A percentile compares a stretch with the other conserved stretches of the same genome.
phyloP scores from a whole-genome alignment of 2,113 vertebrate genomes.

The Anarrhichthys ocellatus region DNA sequence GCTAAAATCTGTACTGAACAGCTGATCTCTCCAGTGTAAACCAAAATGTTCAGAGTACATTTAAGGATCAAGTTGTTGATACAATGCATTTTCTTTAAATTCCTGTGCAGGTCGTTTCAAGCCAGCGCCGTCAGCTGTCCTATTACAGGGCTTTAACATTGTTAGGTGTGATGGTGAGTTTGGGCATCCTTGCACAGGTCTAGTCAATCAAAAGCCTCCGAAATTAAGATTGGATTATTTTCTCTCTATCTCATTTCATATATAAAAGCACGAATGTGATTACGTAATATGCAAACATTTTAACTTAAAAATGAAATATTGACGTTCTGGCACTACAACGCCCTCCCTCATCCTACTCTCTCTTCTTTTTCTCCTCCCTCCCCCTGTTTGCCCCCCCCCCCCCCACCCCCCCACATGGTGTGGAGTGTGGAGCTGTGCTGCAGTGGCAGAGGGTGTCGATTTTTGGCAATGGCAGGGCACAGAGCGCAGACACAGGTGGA shows the following conservation, averaged over 20 bases:
- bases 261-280: neutral
- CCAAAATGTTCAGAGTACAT: conserved; percentile 40
- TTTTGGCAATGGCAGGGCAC: conserved; percentile 42
- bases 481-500: conserved; percentile 72
- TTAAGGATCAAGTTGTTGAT: conserved; percentile 48
- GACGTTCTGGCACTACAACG: neutral
- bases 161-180: neutral
- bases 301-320: neutral
- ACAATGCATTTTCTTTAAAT: conserved; percentile 46
- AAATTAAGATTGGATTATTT: neutral
- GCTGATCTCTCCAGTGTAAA: conserved; percentile 48
- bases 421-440: conserved; percentile 35
- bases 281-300: neutral
- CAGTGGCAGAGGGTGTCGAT: conserved; percentile 46
- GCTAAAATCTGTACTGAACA: conserved; percentile 41
- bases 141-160: conserved; percentile 5
- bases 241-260: neutral
- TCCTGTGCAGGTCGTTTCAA: conserved; percentile 28
- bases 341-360: conserved; percentile 34
- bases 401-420: conserved; percentile 38
- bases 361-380: neutral
- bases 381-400: neutral
- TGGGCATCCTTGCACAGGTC: neutral
- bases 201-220: neutral
- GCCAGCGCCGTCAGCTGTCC: conserved; percentile 32